Conservation (phyloP, 2,888 invertebrate genomes). For the Temnothorax rugatulus region DNA sequence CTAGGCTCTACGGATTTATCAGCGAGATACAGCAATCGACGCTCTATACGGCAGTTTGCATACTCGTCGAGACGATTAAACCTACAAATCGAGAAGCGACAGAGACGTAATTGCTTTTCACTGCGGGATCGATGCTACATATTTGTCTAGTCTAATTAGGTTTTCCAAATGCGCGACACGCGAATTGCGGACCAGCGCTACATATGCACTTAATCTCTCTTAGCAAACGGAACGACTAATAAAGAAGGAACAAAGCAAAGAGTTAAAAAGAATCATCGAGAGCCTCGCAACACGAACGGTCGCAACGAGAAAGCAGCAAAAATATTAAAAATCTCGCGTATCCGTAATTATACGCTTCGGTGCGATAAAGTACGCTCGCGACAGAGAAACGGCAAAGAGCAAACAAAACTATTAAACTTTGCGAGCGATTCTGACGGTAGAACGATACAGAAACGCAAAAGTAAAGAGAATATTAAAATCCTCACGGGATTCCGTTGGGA, state of each 20-base stretch:
- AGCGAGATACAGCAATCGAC: slow-evolving; percentile 64
- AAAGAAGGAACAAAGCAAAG: neutral
- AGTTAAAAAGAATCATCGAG: slow-evolving; percentile 30
- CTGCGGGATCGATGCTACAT: slow-evolving; percentile 68
- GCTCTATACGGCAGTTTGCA: slow-evolving; percentile 63
- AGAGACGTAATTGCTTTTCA: slow-evolving; percentile 75
- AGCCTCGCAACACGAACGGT: slow-evolving; percentile 1
- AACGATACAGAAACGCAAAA: slow-evolving; percentile 22
- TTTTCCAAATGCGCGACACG: slow-evolving; percentile 75
- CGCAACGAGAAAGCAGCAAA: slow-evolving; percentile 23
- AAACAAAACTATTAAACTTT: slow-evolving; percentile 46
- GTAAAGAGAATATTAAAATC: slow-evolving; percentile 39
- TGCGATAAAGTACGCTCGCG: slow-evolving; percentile 17
- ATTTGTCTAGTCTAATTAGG: slow-evolving; percentile 77
- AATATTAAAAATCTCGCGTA: slow-evolving; percentile 34
- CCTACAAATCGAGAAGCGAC: slow-evolving; percentile 61
- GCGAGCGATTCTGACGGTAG: slow-evolving; percentile 18
- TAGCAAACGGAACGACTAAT: neutral
- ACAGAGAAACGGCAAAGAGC: slow-evolving; percentile 20
- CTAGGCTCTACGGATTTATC: slow-evolving; percentile 54
- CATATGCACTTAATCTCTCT: slow-evolving; percentile 13
- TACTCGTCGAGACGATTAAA: slow-evolving; percentile 69
- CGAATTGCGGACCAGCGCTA: slow-evolving; percentile 66
- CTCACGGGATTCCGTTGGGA: neutral
- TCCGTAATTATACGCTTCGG: slow-evolving; percentile 42